Evolutionary conservation across 2,113 vertebrate genomes (phyloP).

Genomic region (Zosterops hypoxanthus): DNA sequence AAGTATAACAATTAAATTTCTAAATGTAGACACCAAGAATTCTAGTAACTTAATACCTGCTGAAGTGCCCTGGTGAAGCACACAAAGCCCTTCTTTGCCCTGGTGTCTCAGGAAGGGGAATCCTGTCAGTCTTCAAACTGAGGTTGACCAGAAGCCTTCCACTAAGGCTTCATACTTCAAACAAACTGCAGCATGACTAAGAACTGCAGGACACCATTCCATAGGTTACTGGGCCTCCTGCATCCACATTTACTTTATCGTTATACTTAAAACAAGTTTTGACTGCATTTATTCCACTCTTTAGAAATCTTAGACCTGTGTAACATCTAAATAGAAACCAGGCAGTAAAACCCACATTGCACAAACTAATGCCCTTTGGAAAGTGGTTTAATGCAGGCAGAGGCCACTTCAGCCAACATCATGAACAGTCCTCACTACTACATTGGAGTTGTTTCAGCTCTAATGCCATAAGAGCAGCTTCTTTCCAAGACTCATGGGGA

Average conservation of each 20-base stretch:
- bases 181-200: not conserved
- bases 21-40: not conserved
- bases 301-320: not conserved
- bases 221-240: not conserved
- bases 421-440: not conserved
- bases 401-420: not conserved
- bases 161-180: not conserved
- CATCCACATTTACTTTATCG: not conserved
- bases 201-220: not conserved
- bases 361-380: not conserved
- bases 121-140: not conserved
- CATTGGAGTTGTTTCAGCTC: not conserved
- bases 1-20: not conserved
- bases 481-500: not conserved
- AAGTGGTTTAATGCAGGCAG: not conserved
- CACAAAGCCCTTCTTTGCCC: not conserved
- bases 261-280: not conserved
- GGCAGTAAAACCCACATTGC: not conserved
- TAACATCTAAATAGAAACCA: not conserved
- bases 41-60: not conserved
- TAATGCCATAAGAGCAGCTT: not conserved
- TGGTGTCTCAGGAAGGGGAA: not conserved
- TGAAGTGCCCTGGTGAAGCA: not conserved
- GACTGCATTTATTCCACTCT: not conserved
- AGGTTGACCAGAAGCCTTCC: not conserved